Base-by-base conservation (phyloP, 2,888 invertebrate species). In the Allygus modestus region DNA sequence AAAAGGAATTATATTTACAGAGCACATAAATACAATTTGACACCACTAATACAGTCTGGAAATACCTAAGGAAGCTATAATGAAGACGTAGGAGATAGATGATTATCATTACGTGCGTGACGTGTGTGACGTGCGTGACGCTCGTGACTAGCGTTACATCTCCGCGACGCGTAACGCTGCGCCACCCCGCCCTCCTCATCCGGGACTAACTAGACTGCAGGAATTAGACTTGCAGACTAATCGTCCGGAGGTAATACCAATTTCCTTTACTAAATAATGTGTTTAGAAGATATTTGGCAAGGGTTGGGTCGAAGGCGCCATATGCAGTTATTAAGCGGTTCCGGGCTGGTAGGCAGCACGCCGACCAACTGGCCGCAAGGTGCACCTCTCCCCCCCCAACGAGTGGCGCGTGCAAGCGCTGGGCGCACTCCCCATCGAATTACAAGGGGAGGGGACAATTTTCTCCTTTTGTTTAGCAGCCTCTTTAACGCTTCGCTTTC, bases 211-310 rank as follows among this genome's bases (percentile, higher is more conserved):
- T 5, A 79, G 79, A 26, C 79, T 46, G 51, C 23, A 58, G 33
- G 58, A 26, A 65, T 65, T 65, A 65, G 79, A 79, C 79, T 79
- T 58, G 79, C 79, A 33, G 33, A 33, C 54, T 79, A 79, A 79
- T 79, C 79, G 79, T 79, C 79, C 26, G 69, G 37, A 73, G 41
- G 73, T 75, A 51, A 51, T 17, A 58, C 58, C 79, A 79, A 79
- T 79, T 79, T 79, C 79, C 79, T 79, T 23, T 17, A 20, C n/a
- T 33, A 28, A 37, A 58, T 79, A 58, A 79, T 79, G 46, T 33
- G 79, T 79, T 79, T 79, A 28, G n/a, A 33, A 37, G 79, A 79
- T 79, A 79, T 79, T 79, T 79, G 79, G 79, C 79, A 79, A 79
- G 79, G 79, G 79, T 79, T 79, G 79, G 20, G 5, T 33, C 33